A percentile compares a stretch with the other conserved stretches of the same genome.
These are phyloP conservation scores for Pangasius krempfi DNA, from an alignment of 2,797 vertebrate genomes.

Conservation along the genomic window DNA sequence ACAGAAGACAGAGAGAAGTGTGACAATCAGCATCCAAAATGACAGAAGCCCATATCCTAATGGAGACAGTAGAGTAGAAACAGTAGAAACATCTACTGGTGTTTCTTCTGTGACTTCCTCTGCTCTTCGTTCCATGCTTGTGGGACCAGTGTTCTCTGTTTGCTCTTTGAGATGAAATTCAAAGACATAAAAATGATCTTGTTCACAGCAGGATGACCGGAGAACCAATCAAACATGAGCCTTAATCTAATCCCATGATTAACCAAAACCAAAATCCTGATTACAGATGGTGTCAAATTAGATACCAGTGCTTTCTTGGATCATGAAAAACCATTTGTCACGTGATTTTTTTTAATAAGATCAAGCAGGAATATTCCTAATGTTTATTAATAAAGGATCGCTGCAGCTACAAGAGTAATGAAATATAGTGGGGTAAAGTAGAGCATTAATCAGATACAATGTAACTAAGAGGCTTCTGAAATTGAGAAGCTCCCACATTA, in stretches of 20 bases:
- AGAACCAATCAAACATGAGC: slow-evolving; percentile 22
- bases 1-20: slow-evolving; percentile 26
- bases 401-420: background rate
- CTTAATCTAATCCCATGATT: slow-evolving; percentile 16
- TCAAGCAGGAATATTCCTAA: slow-evolving; percentile 13
- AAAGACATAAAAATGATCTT: background rate
- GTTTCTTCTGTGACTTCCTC: slow-evolving; percentile 3
- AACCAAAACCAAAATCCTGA: slow-evolving; percentile 21
- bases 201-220: background rate
- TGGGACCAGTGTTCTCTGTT: background rate
- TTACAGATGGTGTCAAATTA: slow-evolving; percentile 19
- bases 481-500: background rate
- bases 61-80: slow-evolving; percentile 33
- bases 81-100: slow-evolving; percentile 17
- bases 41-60: slow-evolving; percentile 36
- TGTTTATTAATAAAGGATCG: background rate
- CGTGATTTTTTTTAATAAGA: slow-evolving; percentile 20
- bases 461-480: background rate
- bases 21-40: slow-evolving; percentile 29
- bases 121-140: background rate
- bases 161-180: background rate
- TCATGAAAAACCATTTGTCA: slow-evolving; percentile 19
- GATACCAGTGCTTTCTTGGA: background rate
- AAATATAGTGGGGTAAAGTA: background rate
- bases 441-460: background rate